Evolutionary conservation across 1,140 invertebrate genomes (phyloP).

Genomic region (Cotesia glomerata): DNA sequence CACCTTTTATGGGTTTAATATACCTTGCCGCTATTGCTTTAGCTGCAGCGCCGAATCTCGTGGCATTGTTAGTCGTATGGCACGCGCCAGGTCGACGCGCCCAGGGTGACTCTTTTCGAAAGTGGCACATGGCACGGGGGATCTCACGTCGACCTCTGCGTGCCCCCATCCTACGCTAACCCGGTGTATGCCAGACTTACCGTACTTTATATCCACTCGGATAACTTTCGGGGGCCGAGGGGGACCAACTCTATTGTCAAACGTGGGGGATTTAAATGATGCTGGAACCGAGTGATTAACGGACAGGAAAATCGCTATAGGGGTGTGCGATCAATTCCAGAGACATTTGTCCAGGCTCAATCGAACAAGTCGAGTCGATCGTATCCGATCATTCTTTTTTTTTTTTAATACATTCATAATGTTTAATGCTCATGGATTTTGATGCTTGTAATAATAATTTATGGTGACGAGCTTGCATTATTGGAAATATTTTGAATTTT

Average conservation of each 20-base stretch:
- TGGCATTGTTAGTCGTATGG: slow-evolving; percentile 26
- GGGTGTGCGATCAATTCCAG: slow-evolving; percentile 5
- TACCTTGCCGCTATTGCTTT: no score
- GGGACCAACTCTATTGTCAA: slow-evolving; percentile 39
- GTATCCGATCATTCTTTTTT: neutral
- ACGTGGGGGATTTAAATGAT: slow-evolving; percentile 53
- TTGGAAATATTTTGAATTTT: no score
- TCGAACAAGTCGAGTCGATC: slow-evolving; percentile 14
- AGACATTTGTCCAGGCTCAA: slow-evolving; percentile 19
- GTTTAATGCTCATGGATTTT: neutral
- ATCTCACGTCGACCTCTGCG: slow-evolving; percentile 1
- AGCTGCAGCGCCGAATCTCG: neutral
- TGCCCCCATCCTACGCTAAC: neutral
- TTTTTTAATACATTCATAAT: neutral
- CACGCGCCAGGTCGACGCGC: slow-evolving; percentile 38
- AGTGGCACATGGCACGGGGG: slow-evolving; percentile 50
- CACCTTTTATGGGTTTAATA: neutral
- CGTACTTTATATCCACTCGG: slow-evolving; percentile 34
- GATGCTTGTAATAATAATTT: neutral
- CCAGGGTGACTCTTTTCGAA: slow-evolving; percentile 47
- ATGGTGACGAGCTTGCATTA: no score
- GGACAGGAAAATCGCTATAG: slow-evolving; percentile 21
- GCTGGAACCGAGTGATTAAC: slow-evolving; percentile 31
- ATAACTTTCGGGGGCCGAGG: slow-evolving; percentile 49
- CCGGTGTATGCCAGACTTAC: neutral